A percentile compares a stretch with the other conserved stretches of the same genome.
Conservation (phyloP, 2,888 invertebrate species). For the Chymomyza fuscimana region DNA sequence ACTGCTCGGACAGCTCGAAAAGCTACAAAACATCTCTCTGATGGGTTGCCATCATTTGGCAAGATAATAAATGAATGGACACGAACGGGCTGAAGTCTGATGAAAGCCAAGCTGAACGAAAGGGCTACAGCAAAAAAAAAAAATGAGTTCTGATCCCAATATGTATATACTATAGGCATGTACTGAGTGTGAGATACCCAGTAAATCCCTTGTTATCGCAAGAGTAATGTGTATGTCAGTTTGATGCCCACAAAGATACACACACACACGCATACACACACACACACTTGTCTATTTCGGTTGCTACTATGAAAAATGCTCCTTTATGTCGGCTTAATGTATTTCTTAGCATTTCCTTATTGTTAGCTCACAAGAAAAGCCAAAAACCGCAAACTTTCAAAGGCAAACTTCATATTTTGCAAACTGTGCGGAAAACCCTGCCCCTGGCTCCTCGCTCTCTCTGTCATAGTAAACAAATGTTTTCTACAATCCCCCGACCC, state of each 20-base stretch:
- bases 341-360: constrained; percentile 63
- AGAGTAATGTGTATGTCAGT: constrained; percentile 50
- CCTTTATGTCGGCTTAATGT: constrained; percentile 64
- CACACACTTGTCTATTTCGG: constrained; percentile 8
- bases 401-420: constrained; percentile 67
- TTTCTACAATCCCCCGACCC: not conserved
- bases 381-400: constrained; percentile 65
- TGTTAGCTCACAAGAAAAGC: constrained; percentile 55
- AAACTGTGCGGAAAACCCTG: constrained; percentile 63
- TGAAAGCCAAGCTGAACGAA: constrained; percentile 43
- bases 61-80: constrained; percentile 10
- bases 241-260: constrained; percentile 29
- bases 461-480: constrained; percentile 24
- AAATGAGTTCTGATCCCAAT: constrained; percentile 40
- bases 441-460: constrained; percentile 13
- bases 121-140: not conserved
- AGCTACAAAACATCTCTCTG: not conserved
- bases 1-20: not conserved
- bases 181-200: constrained; percentile 31
- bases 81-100: constrained; percentile 37
- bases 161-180: constrained; percentile 14
- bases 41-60: constrained; percentile 8
- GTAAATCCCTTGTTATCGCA: constrained; percentile 58
- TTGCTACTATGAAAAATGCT: constrained; percentile 52
- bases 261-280: constrained; percentile 15